Conservation (phyloP, 1,140 invertebrate genomes). For the Microplitis demolitor region DNA sequence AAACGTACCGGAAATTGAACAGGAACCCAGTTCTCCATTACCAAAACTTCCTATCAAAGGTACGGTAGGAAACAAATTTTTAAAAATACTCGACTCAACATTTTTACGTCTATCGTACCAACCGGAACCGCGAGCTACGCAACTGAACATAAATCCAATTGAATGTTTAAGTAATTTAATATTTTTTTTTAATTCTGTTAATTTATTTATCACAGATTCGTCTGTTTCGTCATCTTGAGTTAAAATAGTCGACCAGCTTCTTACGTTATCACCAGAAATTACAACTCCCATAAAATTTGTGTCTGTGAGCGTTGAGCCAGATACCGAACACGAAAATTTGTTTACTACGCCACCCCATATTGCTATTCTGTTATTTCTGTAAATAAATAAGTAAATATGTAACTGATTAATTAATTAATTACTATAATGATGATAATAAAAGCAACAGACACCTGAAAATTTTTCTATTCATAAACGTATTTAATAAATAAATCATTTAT, state of each 20-base stretch:
- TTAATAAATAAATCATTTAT: neutral
- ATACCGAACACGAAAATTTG: constrained; percentile 23
- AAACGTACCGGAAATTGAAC: neutral
- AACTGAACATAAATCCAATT: constrained; percentile 68
- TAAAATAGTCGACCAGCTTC: constrained; percentile 51
- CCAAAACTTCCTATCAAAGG: constrained; percentile 67
- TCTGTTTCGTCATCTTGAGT: constrained; percentile 36
- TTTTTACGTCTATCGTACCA: constrained; percentile 53
- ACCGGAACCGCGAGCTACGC: constrained; percentile 59
- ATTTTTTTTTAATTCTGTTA: constrained; percentile 37
- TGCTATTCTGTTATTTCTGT: no score
- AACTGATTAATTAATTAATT: no score
- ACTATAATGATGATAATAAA: no score
- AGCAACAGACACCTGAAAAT: no score
- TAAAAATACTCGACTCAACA: constrained; percentile 66
- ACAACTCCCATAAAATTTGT: constrained; percentile 39
- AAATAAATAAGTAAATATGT: no score
- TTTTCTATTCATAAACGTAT: no score
- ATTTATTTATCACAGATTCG: constrained; percentile 33
- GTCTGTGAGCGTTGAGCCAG: constrained; percentile 8
- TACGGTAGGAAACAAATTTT: constrained; percentile 64
- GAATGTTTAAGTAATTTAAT: constrained; percentile 49
- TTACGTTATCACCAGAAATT: constrained; percentile 42
- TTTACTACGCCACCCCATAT: constrained; percentile 30
- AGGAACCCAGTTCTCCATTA: constrained; percentile 65